Base-by-base conservation (phyloP, 2,888 invertebrate genomes). In the Nomada fucata region DNA sequence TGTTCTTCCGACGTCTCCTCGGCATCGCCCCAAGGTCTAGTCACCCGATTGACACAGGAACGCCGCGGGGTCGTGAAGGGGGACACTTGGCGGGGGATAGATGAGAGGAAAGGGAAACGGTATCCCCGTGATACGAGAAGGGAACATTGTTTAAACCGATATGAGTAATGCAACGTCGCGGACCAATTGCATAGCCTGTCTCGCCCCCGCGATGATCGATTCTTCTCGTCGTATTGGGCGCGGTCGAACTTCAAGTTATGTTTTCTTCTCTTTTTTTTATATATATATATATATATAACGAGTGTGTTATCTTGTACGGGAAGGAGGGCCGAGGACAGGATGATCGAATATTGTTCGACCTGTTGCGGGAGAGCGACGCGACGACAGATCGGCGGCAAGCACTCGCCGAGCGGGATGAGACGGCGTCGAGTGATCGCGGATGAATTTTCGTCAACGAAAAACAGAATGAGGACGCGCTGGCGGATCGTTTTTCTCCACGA, bases 171-270 rank as follows among this genome's bases (percentile, higher is more conserved):
- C 36, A 7, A 7, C 60, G 65, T 44, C 70, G 65, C 92, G 83
- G 85, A 86, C 86, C 83, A 70, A 78, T 86, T 76, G 88, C 78
- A 59, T 65, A 82, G 77, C 86, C 88, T 80, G 78, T 76, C 79
- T 88, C 77, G 90, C 85, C 74, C 89, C 87, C 76, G 87, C 87
- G 60, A 83, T 83, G 20, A 86, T 79, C 63, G 26, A 72, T 36
- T 36, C 59, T 60, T 42, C 52, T 53, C 23, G 47, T 72, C 36
- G 29, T 63, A 68, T 59, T 29, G 44, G 61, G 18, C 73, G 68
- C 50, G 60, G 23, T 74, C 23, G 36, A 47, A 59, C 13, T 47
- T 26, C 36, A 1, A 13, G 29, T 57, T 60, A 50, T 75, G 64
- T 65, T 53, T 70, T 64, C 55, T 3, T 26, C 29, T 65, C 50